These are phyloP conservation scores for Ivindomyrus marchei DNA, from an alignment of 2,113 vertebrate species.

Conservation along the genomic window DNA sequence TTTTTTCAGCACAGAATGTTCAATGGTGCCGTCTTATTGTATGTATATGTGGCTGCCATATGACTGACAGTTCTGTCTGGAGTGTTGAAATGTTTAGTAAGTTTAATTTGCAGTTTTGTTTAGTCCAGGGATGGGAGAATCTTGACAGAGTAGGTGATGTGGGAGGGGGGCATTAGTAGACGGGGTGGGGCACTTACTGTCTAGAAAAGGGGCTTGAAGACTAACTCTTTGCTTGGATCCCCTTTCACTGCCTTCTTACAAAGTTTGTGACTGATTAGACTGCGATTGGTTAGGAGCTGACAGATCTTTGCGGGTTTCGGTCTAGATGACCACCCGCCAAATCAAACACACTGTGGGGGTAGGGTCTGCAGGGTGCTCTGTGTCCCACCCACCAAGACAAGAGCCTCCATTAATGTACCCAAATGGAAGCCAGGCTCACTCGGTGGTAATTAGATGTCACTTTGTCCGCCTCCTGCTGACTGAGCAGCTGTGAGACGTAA, in stretches of 20 bases:
- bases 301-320: not conserved
- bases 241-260: not conserved
- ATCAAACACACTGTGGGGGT: not conserved
- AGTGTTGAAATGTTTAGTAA: not conserved
- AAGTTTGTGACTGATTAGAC: not conserved
- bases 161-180: not conserved
- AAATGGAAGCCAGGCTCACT: not conserved
- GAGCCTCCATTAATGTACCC: not conserved
- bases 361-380: not conserved
- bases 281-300: not conserved
- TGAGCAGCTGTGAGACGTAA: not conserved
- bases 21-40: not conserved
- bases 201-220: not conserved
- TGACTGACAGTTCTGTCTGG: not conserved
- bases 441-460: conserved; percentile 6
- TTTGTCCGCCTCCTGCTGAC: not conserved
- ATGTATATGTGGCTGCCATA: not conserved
- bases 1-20: not conserved
- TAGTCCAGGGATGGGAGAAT: not conserved
- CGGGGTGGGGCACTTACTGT: not conserved
- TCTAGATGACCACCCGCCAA: not conserved
- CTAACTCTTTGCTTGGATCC: not conserved
- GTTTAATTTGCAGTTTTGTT: not conserved
- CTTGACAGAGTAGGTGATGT: not conserved
- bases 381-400: not conserved